These are phyloP conservation scores for Cololabis saira DNA, from an alignment of 2,113 vertebrate species.

Conservation along the genomic window DNA sequence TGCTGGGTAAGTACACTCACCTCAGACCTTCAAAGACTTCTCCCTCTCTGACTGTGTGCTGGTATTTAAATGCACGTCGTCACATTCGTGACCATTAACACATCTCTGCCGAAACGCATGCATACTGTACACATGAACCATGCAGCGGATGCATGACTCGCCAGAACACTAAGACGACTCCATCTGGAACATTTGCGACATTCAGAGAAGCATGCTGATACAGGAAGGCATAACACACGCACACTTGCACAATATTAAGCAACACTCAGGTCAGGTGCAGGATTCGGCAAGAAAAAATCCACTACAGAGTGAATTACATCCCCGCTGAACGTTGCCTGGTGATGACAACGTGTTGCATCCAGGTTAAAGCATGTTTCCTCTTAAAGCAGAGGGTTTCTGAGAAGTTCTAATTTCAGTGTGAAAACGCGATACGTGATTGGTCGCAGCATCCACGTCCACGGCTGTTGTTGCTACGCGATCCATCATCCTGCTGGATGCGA, in stretches of 20 bases:
- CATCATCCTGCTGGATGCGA: not conserved
- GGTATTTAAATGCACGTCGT: too few species aligned
- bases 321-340: not conserved
- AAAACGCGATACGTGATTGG: conserved; percentile 1
- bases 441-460: conserved; percentile 11
- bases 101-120: too few species aligned
- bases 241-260: not conserved
- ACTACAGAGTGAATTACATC: not conserved
- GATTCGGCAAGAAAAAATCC: not conserved
- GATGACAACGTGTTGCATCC: not conserved
- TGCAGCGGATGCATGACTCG: too few species aligned
- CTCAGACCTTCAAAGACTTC: too few species aligned
- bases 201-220: not conserved
- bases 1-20: conserved; percentile 64
- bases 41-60: too few species aligned
- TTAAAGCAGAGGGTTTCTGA: not conserved
- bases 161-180: too few species aligned
- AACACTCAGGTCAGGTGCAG: not conserved
- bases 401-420: not conserved
- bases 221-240: not conserved
- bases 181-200: not conserved
- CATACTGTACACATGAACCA: too few species aligned
- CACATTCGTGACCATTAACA: too few species aligned
- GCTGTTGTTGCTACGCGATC: not conserved
- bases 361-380: conserved; percentile 1